These are phyloP conservation scores for Drosophila ogumai DNA, from an alignment of 1,140 invertebrate species.

Conservation along the genomic window DNA sequence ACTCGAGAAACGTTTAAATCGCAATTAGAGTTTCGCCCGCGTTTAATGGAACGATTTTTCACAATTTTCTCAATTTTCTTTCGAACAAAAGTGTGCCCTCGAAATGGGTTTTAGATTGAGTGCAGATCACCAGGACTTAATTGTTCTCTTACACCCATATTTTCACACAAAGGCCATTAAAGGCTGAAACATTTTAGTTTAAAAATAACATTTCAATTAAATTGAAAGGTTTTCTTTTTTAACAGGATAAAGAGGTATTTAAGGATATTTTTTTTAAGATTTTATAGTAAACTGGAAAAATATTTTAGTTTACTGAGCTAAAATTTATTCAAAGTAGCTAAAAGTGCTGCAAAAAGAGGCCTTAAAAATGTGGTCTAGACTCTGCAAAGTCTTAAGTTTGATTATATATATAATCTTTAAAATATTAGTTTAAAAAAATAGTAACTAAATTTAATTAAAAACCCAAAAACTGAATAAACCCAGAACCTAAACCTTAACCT, in stretches of 20 bases:
- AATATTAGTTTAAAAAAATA: neutral
- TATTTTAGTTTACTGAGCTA: neutral
- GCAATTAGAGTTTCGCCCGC: slow-evolving; percentile 71
- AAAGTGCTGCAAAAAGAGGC: too few relatives aligned
- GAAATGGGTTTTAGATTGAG: slow-evolving; percentile 60
- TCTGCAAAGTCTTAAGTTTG: too few relatives aligned
- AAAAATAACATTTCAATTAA: slow-evolving; percentile 15
- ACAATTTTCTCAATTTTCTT: slow-evolving; percentile 57
- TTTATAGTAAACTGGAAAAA: neutral
- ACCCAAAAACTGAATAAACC: neutral
- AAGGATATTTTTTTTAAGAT: neutral
- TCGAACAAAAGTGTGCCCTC: slow-evolving; percentile 50
- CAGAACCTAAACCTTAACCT: neutral
- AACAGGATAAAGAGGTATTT: neutral
- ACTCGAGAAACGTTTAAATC: slow-evolving; percentile 74
- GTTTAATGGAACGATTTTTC: slow-evolving; percentile 49
- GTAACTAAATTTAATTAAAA: neutral
- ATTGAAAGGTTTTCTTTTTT: neutral
- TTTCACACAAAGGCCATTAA: slow-evolving; percentile 12
- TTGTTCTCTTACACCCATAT: slow-evolving; percentile 43
- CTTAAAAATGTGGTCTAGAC: too few relatives aligned
- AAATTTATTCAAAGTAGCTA: neutral
- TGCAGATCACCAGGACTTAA: slow-evolving; percentile 31
- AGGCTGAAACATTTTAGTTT: neutral
- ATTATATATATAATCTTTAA: neutral